phyloP scores from a whole-genome alignment of 2,797 vertebrate species.

The Naso thynnoides region DNA sequence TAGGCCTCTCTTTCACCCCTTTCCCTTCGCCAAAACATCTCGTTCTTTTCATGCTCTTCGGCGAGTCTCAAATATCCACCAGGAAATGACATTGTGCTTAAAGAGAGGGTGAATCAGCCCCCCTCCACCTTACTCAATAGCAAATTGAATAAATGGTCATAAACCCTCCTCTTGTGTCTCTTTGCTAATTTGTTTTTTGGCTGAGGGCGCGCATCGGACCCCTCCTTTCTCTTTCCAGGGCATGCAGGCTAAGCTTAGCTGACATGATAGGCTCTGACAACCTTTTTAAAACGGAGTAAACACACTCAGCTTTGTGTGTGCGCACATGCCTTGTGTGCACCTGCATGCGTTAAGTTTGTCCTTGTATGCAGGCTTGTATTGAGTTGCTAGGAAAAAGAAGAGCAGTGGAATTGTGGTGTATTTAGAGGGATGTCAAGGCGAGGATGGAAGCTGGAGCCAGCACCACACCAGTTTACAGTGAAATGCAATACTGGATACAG shows the following conservation, averaged over 20 bases:
- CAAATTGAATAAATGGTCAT: conserved; percentile 69
- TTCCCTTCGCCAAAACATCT: conserved; percentile 59
- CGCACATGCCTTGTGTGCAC: conserved; percentile 6
- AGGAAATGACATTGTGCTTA: conserved; percentile 57
- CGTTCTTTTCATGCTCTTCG: conserved; percentile 38
- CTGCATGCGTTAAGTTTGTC: conserved; percentile 53
- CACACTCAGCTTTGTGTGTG: conserved; percentile 3
- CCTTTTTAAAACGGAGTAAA: conserved; percentile 57
- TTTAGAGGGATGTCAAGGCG: conserved; percentile 70
- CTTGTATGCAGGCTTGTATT: conserved; percentile 30
- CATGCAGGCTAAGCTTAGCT: conserved; percentile 39
- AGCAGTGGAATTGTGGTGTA: conserved; percentile 43
- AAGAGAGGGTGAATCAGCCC: conserved; percentile 31
- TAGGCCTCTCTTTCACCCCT: conserved; percentile 63
- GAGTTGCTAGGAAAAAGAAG: conserved; percentile 55
- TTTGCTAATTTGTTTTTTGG: conserved; percentile 66
- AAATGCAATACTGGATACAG: conserved; percentile 51
- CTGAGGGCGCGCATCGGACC: conserved; percentile 22
- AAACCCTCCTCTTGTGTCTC: conserved; percentile 62
- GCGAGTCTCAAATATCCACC: conserved; percentile 47
- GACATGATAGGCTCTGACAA: conserved; percentile 68
- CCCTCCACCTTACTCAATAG: conserved; percentile 25
- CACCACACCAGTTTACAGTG: conserved; percentile 39
- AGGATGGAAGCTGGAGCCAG: conserved; percentile 65
- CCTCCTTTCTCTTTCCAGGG: conserved; percentile 46